phyloP scores from a whole-genome alignment of 1,140 invertebrate species.

The Acromyrmex charruanus region DNA sequence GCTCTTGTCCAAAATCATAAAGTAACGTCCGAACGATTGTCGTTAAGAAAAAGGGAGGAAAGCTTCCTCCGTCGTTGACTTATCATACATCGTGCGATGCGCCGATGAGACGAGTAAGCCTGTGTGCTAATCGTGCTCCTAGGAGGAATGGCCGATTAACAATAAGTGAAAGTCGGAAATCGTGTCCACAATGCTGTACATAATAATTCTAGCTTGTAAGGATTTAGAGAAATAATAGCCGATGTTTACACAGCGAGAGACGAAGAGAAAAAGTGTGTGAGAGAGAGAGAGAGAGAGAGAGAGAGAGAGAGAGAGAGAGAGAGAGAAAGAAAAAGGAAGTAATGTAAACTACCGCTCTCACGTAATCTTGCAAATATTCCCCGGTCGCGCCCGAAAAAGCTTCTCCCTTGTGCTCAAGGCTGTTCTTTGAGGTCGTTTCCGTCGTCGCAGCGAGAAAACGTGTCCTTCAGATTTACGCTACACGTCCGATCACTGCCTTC shows the following conservation, averaged over 20 bases:
- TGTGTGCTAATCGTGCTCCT: background rate
- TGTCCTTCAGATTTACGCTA: no score
- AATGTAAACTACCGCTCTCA: conserved; percentile 25
- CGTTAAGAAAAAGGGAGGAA: background rate
- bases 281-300: background rate
- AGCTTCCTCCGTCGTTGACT: background rate
- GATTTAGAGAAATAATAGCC: conserved; percentile 44
- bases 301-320: background rate
- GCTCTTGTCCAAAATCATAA: background rate
- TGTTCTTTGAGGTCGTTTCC: background rate
- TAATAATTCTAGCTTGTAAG: conserved; percentile 45
- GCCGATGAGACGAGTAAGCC: background rate
- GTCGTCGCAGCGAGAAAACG: background rate
- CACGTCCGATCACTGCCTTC: no score
- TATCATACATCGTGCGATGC: conserved; percentile 12
- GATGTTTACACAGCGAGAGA: background rate
- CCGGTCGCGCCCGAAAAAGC: background rate
- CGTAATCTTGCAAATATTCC: background rate
- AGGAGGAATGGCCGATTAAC: background rate
- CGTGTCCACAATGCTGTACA: conserved; percentile 26
- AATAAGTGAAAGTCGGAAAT: conserved; percentile 38
- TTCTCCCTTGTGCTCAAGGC: background rate
- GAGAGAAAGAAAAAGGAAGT: no score
- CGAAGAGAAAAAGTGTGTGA: no score
- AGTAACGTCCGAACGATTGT: conserved; percentile 16